Conservation (phyloP, 2,888 invertebrate species). For the Meghimatium bilineatum region DNA sequence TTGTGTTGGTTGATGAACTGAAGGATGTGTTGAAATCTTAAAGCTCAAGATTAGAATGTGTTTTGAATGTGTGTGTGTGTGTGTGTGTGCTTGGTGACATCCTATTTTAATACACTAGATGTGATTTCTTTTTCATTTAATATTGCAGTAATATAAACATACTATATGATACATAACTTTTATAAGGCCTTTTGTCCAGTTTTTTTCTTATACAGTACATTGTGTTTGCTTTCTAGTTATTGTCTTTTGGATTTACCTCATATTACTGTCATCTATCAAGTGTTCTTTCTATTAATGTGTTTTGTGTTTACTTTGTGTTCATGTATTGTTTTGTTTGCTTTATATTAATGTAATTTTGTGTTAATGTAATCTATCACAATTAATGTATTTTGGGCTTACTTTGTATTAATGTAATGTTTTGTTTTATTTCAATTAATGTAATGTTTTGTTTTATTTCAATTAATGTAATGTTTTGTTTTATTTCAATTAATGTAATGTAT, state of each 20-base stretch:
- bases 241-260: neutral
- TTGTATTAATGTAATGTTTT: neutral
- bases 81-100: neutral
- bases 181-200: neutral
- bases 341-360: too few relatives aligned
- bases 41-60: constrained; percentile 27
- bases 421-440: neutral
- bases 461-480: neutral
- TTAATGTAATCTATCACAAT: too few relatives aligned
- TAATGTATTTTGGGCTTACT: neutral
- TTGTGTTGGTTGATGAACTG: neutral
- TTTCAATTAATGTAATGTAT: neutral
- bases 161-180: neutral
- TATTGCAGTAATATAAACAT: constrained; percentile 17
- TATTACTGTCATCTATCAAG: neutral
- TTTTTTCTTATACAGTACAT: neutral
- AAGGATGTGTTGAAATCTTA: neutral
- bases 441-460: neutral
- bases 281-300: neutral
- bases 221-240: neutral
- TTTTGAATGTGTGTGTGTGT: neutral
- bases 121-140: constrained; percentile 27
- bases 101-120: constrained; percentile 7
- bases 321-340: too few relatives aligned
- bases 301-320: too few relatives aligned